A percentile compares a stretch with the other conserved stretches of the same genome.
Conservation (phyloP, 2,113 vertebrate genomes). For the Grammomys surdaster region DNA sequence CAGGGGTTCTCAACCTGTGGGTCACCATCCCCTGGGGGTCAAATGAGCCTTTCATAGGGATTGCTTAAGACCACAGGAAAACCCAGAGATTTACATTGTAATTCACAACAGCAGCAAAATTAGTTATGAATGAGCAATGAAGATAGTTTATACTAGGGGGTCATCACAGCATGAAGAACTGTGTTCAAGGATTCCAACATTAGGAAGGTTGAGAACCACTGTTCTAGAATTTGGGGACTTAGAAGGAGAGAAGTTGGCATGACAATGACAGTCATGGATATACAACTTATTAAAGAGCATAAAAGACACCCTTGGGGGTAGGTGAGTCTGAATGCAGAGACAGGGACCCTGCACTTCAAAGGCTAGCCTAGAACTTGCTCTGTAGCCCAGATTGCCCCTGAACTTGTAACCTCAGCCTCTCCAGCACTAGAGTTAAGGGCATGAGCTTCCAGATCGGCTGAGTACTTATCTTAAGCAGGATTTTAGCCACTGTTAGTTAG, state of each 20-base stretch:
- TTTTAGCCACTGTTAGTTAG: neutral
- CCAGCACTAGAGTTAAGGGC: neutral
- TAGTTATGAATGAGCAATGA: neutral
- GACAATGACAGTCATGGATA: constrained; percentile 21
- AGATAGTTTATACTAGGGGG: neutral
- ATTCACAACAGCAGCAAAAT: neutral
- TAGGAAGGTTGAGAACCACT: neutral
- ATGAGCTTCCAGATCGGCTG: neutral
- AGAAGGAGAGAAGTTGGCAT: constrained; percentile 35
- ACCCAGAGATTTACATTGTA: neutral
- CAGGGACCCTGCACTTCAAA: neutral
- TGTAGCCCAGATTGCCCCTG: neutral
- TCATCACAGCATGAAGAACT: neutral
- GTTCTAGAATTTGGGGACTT: neutral
- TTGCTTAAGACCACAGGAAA: neutral
- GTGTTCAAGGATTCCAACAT: neutral
- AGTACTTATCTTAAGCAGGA: neutral
- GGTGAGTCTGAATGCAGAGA: neutral
- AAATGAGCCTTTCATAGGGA: neutral
- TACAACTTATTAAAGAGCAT: neutral
- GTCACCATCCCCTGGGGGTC: neutral
- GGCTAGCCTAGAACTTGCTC: neutral
- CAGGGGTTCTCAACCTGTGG: neutral
- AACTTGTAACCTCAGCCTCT: neutral
- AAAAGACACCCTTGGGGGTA: constrained; percentile 17